These are phyloP conservation scores for Dermolepida albohirtum DNA, from an alignment of 2,888 invertebrate species.

Conservation along the genomic window DNA sequence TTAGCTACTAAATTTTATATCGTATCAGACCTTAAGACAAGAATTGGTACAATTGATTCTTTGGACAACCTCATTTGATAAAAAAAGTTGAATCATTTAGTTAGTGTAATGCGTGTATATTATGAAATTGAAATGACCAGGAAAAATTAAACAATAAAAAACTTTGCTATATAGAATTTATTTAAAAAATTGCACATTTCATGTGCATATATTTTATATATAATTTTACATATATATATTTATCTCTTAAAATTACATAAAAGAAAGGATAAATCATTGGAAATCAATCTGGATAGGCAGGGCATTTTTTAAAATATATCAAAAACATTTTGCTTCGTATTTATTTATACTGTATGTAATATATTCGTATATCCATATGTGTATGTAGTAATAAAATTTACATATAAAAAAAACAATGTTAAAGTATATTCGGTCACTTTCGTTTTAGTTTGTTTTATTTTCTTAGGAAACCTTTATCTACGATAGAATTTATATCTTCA, in stretches of 20 bases:
- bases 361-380: conserved; percentile 12
- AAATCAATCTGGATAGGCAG: conserved; percentile 42
- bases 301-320: conserved; percentile 43
- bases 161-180: conserved; percentile 50
- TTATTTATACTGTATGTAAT: conserved; percentile 26
- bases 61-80: no score
- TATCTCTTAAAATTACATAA: conserved; percentile 41
- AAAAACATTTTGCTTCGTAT: conserved; percentile 20
- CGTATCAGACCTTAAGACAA: no score
- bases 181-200: conserved; percentile 51
- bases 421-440: conserved; percentile 32
- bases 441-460: conserved; percentile 38
- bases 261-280: conserved; percentile 33
- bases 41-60: no score
- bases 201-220: conserved; percentile 45
- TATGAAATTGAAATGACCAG: neutral
- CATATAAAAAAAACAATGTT: conserved; percentile 1
- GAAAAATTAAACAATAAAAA: conserved; percentile 23
- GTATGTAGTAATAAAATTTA: conserved; percentile 31
- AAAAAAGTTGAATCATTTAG: no score
- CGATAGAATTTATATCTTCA: conserved; percentile 51
- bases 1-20: no score
- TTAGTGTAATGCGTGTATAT: no score
- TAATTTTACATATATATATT: conserved; percentile 42
- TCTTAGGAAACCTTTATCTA: conserved; percentile 40